Conservation (phyloP, 2,888 invertebrate species). For the Coecobrya sp. region DNA sequence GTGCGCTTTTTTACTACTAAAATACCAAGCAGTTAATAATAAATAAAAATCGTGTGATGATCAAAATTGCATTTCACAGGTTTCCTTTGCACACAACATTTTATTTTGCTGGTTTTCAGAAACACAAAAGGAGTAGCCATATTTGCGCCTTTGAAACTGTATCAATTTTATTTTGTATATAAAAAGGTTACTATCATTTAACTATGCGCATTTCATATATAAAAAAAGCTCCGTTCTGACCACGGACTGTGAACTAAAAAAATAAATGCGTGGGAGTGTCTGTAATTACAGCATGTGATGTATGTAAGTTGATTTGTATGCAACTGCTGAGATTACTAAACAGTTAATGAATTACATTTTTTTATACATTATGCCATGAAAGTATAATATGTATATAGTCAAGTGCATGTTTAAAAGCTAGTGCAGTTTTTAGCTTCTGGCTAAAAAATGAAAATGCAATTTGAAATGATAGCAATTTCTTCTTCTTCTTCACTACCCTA, state of each 20-base stretch:
- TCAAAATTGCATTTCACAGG: conserved; percentile 45
- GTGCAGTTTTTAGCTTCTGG: not conserved
- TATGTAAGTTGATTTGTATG: not conserved
- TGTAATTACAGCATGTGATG: not conserved
- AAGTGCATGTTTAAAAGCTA: not conserved
- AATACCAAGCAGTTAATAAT: conserved; percentile 24
- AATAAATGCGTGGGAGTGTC: conserved; percentile 34
- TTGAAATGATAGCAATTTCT: not conserved
- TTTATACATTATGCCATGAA: conserved; percentile 37
- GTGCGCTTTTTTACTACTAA: not conserved
- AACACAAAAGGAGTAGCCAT: not conserved
- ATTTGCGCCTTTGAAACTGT: conserved; percentile 8
- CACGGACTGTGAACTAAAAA: conserved; percentile 42
- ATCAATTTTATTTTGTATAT: not conserved
- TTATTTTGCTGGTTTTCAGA: not conserved
- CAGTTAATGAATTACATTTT: conserved; percentile 32
- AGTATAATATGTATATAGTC: not conserved
- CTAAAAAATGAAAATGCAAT: not conserved
- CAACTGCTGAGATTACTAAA: conserved; percentile 38
- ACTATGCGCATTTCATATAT: no score
- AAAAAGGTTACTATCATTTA: no score
- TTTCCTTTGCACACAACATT: not conserved
- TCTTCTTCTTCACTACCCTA: conserved; percentile 5
- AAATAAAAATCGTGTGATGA: conserved; percentile 31
- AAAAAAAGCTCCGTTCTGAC: not conserved